Conservation (phyloP, 2,797 vertebrate species). For the Clarias fuscus region DNA sequence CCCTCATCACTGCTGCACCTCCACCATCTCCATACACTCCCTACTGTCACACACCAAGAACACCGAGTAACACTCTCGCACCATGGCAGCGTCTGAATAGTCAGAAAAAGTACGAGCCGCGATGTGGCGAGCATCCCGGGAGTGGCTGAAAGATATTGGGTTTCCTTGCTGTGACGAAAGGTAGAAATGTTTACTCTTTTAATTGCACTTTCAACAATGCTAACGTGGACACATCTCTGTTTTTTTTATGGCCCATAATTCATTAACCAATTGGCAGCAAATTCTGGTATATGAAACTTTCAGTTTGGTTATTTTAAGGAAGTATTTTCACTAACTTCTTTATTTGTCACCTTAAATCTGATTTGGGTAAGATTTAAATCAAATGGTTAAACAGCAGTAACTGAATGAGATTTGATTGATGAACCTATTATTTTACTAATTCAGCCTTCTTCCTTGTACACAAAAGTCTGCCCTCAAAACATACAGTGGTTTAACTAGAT, state of each 20-base stretch:
- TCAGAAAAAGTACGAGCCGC: constrained; percentile 4
- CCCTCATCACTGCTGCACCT: constrained; percentile 30
- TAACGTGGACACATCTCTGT: not conserved
- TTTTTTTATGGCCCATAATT: not conserved
- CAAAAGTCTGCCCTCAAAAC: not conserved
- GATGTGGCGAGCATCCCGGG: not conserved
- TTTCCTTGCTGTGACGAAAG: not conserved
- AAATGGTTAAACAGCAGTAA: not conserved
- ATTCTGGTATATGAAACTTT: not conserved
- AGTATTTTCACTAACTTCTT: not conserved
- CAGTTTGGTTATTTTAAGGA: not conserved
- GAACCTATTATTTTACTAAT: not conserved
- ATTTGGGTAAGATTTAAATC: not conserved
- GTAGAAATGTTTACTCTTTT: not conserved
- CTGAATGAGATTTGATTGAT: not conserved
- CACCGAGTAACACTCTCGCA: constrained; percentile 36
- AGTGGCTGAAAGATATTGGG: not conserved
- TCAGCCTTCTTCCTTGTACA: not conserved
- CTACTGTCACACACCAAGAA: constrained; percentile 42
- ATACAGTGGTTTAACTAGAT: not conserved
- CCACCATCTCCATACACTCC: constrained; percentile 13
- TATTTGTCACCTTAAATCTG: not conserved
- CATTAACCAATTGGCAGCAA: not conserved
- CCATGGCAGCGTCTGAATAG: constrained; percentile 16
- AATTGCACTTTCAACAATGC: not conserved